These are phyloP conservation scores for Philereme transversata DNA, from an alignment of 2,888 invertebrate genomes.

Conservation along the genomic window DNA sequence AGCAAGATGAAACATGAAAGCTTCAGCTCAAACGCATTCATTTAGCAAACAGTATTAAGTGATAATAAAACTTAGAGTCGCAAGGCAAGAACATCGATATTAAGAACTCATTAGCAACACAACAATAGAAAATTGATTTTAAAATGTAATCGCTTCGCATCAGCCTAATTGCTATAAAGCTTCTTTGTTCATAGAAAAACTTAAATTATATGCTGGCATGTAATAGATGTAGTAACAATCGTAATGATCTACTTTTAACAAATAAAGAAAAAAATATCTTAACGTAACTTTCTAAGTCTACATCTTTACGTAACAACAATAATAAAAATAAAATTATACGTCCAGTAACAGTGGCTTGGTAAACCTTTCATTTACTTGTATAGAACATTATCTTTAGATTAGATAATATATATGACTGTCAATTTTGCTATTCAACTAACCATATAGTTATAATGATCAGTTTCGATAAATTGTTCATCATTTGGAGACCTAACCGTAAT, in stretches of 20 bases:
- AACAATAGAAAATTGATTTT: slow-evolving; percentile 32
- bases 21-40: neutral
- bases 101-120: slow-evolving; percentile 30
- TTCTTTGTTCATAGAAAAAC: slow-evolving; percentile 18
- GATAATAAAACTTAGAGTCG: slow-evolving; percentile 23
- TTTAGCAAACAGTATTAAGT: neutral
- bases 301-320: slow-evolving; percentile 37
- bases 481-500: neutral
- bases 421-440: slow-evolving; percentile 20
- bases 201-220: slow-evolving; percentile 23
- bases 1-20: neutral
- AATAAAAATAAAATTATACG: slow-evolving; percentile 32
- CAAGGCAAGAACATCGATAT: slow-evolving; percentile 24
- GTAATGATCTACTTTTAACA: slow-evolving; percentile 36
- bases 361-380: slow-evolving; percentile 24
- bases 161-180: slow-evolving; percentile 22
- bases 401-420: neutral
- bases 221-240: slow-evolving; percentile 27
- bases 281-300: slow-evolving; percentile 41
- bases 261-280: slow-evolving; percentile 35
- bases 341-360: slow-evolving; percentile 13
- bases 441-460: slow-evolving; percentile 1
- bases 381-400: slow-evolving; percentile 9
- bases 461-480: slow-evolving; percentile 6
- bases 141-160: slow-evolving; percentile 31